Conservation (phyloP, 2,113 vertebrate genomes). For the Thomomys bottae region DNA sequence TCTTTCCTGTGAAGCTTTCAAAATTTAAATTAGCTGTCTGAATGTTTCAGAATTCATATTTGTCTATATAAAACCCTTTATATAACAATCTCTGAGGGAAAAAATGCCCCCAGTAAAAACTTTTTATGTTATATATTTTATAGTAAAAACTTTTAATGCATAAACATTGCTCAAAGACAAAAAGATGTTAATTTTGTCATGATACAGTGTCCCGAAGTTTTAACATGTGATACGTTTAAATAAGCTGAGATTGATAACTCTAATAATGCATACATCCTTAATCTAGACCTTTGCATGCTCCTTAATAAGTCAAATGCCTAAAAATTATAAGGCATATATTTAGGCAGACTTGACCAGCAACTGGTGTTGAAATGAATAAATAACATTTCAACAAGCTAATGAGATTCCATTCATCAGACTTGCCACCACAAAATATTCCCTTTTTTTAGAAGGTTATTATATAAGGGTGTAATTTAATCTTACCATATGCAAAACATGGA, state of each 20-base stretch:
- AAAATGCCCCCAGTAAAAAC: conserved; percentile 14
- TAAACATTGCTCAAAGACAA: not conserved
- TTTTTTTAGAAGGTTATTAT: conserved; percentile 69
- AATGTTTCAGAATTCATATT: not conserved
- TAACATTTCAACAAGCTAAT: conserved; percentile 58
- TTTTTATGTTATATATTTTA: too few species aligned
- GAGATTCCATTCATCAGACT: conserved; percentile 53
- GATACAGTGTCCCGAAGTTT: not conserved
- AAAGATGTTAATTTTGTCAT: conserved; percentile 31
- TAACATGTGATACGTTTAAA: conserved; percentile 70
- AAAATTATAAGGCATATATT: conserved; percentile 57
- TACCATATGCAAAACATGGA: conserved; percentile 51
- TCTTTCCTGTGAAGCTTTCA: not conserved
- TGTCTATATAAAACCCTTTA: not conserved
- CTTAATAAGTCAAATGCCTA: conserved; percentile 69
- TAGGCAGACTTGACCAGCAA: conserved; percentile 48
- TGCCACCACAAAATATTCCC: conserved; percentile 62
- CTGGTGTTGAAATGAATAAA: conserved; percentile 49
- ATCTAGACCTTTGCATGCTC: conserved; percentile 61
- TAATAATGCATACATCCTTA: conserved; percentile 63
- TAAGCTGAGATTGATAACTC: conserved; percentile 63
- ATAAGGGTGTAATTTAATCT: conserved; percentile 70
- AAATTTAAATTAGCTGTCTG: conserved; percentile 44
- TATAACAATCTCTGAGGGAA: conserved; percentile 20
- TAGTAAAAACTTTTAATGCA: not conserved